Evolutionary conservation across 2,888 invertebrate genomes (phyloP), one percentile per base, ranked within the genome.

Genomic region (Harpalus rubripes): DNA sequence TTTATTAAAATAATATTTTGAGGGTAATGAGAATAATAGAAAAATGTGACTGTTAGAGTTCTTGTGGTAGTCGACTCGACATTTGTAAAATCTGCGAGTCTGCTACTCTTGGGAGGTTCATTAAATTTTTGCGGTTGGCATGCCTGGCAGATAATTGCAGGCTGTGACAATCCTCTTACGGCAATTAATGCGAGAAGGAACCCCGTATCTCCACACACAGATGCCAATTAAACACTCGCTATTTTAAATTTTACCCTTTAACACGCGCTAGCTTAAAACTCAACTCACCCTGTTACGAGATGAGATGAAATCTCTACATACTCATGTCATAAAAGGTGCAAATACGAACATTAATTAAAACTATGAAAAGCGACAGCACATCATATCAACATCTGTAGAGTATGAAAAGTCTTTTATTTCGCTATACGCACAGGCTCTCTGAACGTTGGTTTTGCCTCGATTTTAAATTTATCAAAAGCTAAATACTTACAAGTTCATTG

Each of bases 101-200:
- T 10, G 12, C 26, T 63, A 8, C 39, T 68, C 32, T 12, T 15
- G 68, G 68, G 68, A 74, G 41, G 72, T 74, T 74, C 72, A 74
- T 74, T 74, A 74, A 74, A 74, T 74, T 74, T 74, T 74, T 74
- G 72, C 72, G 72, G 72, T 74, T 74, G 72, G 72, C 44, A 74
- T 74, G 72, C 44, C 72, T 74, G 41, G 44, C 26, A 16, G 78
- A 78, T 78, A 78, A 78, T 78, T 78, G 78, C 78, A 78, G 58
- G 58, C 78, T 78, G 32, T 32, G 78, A 78, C 78, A 78, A 78
- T 78, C 78, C 78, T 78, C 78, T 78, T 58, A 78, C 58, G 78
- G 78, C 58, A 78, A 78, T 78, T 78, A 78, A 78, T 58, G 44
- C 58, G 78, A 78, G 15, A 6, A 12, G n/a, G 65, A n/a, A 26